Percentiles rank a stretch among this genome's conserved stretches.
Conservation (phyloP, 1,140 invertebrate species). For the Adelges cooleyi region DNA sequence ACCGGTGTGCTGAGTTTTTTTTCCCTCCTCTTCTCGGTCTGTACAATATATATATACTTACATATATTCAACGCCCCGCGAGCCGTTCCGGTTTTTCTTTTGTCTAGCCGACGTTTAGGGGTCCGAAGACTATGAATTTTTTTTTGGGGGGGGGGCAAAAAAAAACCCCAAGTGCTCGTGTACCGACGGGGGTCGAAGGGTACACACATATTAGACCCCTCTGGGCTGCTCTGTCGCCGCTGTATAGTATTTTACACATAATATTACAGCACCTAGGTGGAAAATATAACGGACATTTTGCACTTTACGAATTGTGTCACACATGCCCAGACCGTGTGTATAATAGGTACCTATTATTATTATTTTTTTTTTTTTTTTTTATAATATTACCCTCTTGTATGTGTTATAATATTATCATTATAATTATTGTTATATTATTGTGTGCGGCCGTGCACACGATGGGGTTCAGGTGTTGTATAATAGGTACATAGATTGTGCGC, state of each 20-base stretch:
- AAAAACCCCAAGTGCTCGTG: background rate
- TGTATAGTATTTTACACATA: background rate
- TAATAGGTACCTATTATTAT: no score
- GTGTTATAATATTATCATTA: no score
- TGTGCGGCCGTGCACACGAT: no score
- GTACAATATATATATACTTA: background rate
- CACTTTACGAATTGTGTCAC: slow-evolving; percentile 28
- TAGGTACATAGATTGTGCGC: no score
- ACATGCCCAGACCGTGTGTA: slow-evolving; percentile 1
- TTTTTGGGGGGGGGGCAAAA: no score
- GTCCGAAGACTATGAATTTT: no score
- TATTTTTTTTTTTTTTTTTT: no score
- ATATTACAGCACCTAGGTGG: slow-evolving; percentile 1
- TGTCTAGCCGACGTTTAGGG: background rate
- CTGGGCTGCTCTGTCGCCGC: background rate
- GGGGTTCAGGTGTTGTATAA: no score
- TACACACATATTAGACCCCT: background rate
- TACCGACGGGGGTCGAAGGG: background rate
- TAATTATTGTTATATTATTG: no score
- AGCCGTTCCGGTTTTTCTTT: slow-evolving; percentile 18
- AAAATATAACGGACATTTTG: slow-evolving; percentile 26
- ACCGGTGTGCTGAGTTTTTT: background rate
- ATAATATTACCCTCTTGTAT: no score
- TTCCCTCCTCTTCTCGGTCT: background rate
- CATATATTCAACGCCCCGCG: background rate